Evolutionary conservation across 92 coral and sea anemone genomes (phyloP), one percentile per base, ranked within the genome.

Genomic region (Paragorgia papillata): DNA sequence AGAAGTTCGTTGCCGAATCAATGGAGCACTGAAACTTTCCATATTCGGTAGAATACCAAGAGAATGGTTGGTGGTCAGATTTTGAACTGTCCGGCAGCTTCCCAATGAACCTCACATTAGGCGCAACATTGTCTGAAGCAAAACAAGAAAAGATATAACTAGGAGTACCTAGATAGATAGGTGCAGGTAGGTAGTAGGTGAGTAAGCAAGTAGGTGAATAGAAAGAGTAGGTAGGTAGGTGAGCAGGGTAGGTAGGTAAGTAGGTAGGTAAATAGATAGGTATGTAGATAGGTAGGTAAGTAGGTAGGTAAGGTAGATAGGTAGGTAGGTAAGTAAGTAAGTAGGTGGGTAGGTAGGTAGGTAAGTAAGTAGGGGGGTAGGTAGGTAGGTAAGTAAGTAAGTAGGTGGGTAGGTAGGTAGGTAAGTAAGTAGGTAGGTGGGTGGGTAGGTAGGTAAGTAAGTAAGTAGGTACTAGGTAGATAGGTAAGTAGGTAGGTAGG

Each of bases 71-170:
- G 0, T 18, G 28, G 44, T 70, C 53, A 6, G 50, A 34, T 7
- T 70, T 70, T 31, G 15, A 37, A 25, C 30, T 54, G 41, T 70
- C 31, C n/a, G 77, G 77, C 5, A 70, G 49, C 1, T 28, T 32
- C 34, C 77, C 77, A 2, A 10, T 53, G 50, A 70, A 70, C 49
- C 18, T 70, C 63, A 70, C 14, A 0, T 21, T 15, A 51, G 77
- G 77, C 13, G 49, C 1, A 54, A 34, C 10, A 18, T 29, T 70
- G 35, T 70, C 77, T 70, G 27, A 1, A 14, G 12, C 28, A 29
- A 24, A 24, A 57, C 3, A 57, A 56, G 1, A 56, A 12, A 31
- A 56, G 17, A 17, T 5, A 19, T 51, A n/a, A n/a, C n/a, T n/a
- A n/a, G n/a, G n/a, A 17, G 62, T 29, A 13, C 2, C 30, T 13